A percentile compares a stretch with the other conserved stretches of the same genome.
phyloP scores from a whole-genome alignment of 2,888 invertebrate species.

The Teleiodes luculella region DNA sequence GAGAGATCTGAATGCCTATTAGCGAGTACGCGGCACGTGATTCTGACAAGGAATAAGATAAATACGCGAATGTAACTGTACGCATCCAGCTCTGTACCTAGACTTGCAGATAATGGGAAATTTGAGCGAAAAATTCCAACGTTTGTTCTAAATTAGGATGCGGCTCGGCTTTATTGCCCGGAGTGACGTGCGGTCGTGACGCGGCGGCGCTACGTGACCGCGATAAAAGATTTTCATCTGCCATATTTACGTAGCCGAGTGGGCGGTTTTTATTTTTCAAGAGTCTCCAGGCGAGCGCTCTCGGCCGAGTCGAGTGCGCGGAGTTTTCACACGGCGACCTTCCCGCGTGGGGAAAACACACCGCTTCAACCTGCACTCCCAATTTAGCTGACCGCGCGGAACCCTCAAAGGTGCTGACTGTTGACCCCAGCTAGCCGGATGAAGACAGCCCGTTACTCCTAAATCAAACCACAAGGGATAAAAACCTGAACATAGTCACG shows the following conservation, averaged over 20 bases:
- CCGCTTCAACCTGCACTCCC: slow-evolving; percentile 18
- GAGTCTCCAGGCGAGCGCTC: slow-evolving; percentile 61
- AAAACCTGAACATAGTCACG: slow-evolving; percentile 54
- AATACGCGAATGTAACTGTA: slow-evolving; percentile 51
- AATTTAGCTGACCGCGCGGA: slow-evolving; percentile 34
- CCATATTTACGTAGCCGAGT: slow-evolving; percentile 76
- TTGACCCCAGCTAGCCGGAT: slow-evolving; percentile 45
- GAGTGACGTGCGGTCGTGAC: slow-evolving; percentile 75
- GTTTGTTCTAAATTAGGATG: slow-evolving; percentile 74
- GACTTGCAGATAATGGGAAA: slow-evolving; percentile 45
- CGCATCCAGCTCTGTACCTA: slow-evolving; percentile 45
- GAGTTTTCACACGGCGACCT: slow-evolving; percentile 67
- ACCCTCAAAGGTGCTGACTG: slow-evolving; percentile 40
- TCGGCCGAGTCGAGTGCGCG: slow-evolving; percentile 43
- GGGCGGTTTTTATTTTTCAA: slow-evolving; percentile 76
- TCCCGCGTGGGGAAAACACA: slow-evolving; percentile 53
- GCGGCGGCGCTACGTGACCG: slow-evolving; percentile 74
- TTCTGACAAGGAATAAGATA: slow-evolving; percentile 63
- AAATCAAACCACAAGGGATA: slow-evolving; percentile 45
- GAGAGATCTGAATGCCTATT: slow-evolving; percentile 31
- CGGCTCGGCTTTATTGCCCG: slow-evolving; percentile 68
- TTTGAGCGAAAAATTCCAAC: slow-evolving; percentile 64
- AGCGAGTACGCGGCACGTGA: slow-evolving; percentile 43
- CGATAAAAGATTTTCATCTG: slow-evolving; percentile 79
- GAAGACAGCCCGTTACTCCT: slow-evolving; percentile 41